These are phyloP conservation scores for Scelioninae gen. 1 DNA, from an alignment of 2,888 invertebrate species.

Conservation along the genomic window DNA sequence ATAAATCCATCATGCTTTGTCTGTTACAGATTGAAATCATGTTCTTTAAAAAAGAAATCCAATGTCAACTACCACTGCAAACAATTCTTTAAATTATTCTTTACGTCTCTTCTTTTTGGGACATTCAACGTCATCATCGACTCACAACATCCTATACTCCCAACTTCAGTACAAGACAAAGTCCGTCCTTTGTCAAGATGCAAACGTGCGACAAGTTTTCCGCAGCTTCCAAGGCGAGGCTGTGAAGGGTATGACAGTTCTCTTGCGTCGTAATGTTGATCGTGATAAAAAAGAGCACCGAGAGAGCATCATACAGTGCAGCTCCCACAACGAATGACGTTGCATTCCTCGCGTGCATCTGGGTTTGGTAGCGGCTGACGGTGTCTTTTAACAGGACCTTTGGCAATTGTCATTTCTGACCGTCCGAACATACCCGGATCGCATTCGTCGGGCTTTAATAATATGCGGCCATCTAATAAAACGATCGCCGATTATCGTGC, in stretches of 20 bases:
- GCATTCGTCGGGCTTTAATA: conserved; percentile 78
- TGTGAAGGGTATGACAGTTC: conserved; percentile 57
- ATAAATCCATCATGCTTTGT: too few relatives aligned
- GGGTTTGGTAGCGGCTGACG: conserved; percentile 66
- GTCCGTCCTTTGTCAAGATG: conserved; percentile 49
- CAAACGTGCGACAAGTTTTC: conserved; percentile 59
- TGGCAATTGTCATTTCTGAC: conserved; percentile 82
- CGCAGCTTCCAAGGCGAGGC: conserved; percentile 45
- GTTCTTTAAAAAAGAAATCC: neutral
- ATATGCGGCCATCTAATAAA: conserved; percentile 82
- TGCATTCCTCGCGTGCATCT: conserved; percentile 71
- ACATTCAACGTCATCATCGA: conserved; percentile 52
- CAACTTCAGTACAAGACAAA: conserved; percentile 37
- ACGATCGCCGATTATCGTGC: conserved; percentile 83
- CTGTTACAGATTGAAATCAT: too few relatives aligned
- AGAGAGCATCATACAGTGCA: conserved; percentile 61
- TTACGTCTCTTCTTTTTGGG: neutral
- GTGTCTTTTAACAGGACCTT: conserved; percentile 74
- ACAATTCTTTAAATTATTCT: too few relatives aligned
- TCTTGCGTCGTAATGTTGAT: conserved; percentile 65
- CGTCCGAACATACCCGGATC: conserved; percentile 79
- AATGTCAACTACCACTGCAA: conserved; percentile 38
- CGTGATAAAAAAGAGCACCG: conserved; percentile 68
- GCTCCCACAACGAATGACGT: conserved; percentile 70
- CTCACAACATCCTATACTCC: conserved; percentile 5